Conservation (phyloP, 37 sponge, comb jelly and placozoan species). For the Petrosia ficiformis region DNA sequence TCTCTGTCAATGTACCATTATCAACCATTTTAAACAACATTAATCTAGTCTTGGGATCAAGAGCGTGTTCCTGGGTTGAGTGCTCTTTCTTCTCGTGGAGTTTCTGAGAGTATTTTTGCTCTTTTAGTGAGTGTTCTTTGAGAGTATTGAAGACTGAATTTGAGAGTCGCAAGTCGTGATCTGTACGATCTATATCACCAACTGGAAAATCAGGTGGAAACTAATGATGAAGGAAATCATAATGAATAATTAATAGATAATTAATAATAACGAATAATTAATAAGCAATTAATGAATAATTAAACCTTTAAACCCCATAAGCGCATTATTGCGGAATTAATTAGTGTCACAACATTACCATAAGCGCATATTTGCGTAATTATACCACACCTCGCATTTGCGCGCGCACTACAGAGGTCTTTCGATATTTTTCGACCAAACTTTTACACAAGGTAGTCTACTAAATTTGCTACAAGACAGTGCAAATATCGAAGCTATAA, state of each 20-base stretch:
- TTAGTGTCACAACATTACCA: too few relatives aligned
- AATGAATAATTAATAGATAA: background rate
- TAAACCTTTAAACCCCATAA: slow-evolving; percentile 5
- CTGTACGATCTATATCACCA: slow-evolving; percentile 70
- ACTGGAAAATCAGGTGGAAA: slow-evolving; percentile 78
- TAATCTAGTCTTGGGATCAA: slow-evolving; percentile 87
- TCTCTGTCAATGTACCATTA: slow-evolving; percentile 64
- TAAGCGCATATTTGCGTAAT: too few relatives aligned
- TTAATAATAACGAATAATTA: background rate
- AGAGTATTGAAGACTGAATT: slow-evolving; percentile 82
- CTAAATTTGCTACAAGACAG: too few relatives aligned
- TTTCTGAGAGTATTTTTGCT: slow-evolving; percentile 62
- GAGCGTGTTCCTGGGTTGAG: slow-evolving; percentile 82
- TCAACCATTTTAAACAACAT: slow-evolving; percentile 92
- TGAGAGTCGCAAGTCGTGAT: slow-evolving; percentile 66
- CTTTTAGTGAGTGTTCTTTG: slow-evolving; percentile 70
- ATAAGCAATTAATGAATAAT: background rate
- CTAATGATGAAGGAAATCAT: slow-evolving; percentile 7
- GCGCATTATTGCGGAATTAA: too few relatives aligned
- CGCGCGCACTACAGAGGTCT: too few relatives aligned
- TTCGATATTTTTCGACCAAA: too few relatives aligned
- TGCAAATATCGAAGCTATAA: too few relatives aligned
- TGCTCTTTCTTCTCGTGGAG: slow-evolving; percentile 90
- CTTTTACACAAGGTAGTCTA: too few relatives aligned
- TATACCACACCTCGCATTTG: too few relatives aligned